Evolutionary conservation across 2,888 invertebrate species (phyloP).

Genomic region (Steromphala cineraria): DNA sequence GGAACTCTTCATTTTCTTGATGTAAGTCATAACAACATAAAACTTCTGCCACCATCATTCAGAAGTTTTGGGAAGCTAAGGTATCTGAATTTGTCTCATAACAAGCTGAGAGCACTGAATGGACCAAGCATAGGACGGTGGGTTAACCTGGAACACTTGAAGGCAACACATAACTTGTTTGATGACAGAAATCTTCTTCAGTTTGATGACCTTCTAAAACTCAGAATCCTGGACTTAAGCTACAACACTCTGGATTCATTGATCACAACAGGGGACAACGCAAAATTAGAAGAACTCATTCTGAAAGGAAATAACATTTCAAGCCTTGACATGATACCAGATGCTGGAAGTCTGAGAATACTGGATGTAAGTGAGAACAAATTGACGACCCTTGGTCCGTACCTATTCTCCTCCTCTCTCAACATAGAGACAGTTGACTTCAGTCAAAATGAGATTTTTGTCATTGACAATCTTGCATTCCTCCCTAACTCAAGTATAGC

Average conservation of each 20-base stretch:
- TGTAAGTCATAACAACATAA: conserved; percentile 46
- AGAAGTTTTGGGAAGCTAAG: conserved; percentile 22
- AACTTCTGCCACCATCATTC: conserved; percentile 4
- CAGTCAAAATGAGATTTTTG: conserved; percentile 60
- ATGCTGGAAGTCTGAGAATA: conserved; percentile 17
- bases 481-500: conserved; percentile 49
- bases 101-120: conserved; percentile 26
- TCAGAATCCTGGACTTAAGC: conserved; percentile 42
- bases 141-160: conserved; percentile 31
- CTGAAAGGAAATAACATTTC: conserved; percentile 12
- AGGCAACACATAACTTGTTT: conserved; percentile 42
- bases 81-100: conserved; percentile 22
- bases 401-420: conserved; percentile 55
- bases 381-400: conserved; percentile 47
- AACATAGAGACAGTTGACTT: conserved; percentile 59
- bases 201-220: conserved; percentile 19
- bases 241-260: conserved; percentile 39
- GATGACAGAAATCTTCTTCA: background rate
- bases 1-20: conserved; percentile 43
- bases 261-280: background rate
- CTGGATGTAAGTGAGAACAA: conserved; percentile 55
- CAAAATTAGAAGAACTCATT: conserved; percentile 3
- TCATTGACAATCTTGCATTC: conserved; percentile 59
- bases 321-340: background rate
- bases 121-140: conserved; percentile 29